A percentile compares a stretch with the other conserved stretches of the same genome.
Conservation (phyloP, 2,113 vertebrate species). For the Calonectris borealis region DNA sequence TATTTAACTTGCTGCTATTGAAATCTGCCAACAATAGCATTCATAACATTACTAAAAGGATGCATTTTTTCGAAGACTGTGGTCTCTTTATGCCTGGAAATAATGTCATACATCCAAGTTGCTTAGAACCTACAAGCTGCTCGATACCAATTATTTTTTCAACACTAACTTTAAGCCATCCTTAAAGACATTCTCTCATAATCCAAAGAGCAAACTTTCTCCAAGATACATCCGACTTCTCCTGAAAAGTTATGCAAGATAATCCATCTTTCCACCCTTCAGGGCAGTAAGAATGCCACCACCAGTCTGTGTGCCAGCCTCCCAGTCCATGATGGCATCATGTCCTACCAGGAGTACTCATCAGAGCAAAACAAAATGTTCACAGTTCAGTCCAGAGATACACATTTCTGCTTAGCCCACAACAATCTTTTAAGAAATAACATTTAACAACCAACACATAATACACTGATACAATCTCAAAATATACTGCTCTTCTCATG, state of each 20-base stretch:
- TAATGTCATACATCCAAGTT: neutral
- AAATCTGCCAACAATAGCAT: constrained; percentile 19
- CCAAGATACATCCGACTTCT: neutral
- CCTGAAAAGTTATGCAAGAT: neutral
- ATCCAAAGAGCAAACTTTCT: neutral
- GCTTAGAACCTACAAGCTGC: neutral
- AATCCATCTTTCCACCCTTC: neutral
- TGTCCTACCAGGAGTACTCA: neutral
- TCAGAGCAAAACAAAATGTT: neutral
- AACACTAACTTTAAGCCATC: neutral
- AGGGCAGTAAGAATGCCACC: neutral
- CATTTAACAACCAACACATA: neutral
- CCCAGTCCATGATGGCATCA: no score
- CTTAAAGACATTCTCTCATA: neutral
- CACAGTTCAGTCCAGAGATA: neutral
- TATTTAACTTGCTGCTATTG: constrained; percentile 18
- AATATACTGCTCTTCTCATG: neutral
- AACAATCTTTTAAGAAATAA: neutral
- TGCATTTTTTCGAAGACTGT: neutral
- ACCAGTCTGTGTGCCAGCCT: neutral
- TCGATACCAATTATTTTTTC: neutral
- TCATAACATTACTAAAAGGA: neutral
- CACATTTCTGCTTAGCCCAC: neutral
- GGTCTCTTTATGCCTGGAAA: neutral
- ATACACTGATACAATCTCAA: neutral